Conservation (phyloP, 2,113 vertebrate genomes). For the Chrysochloris asiatica region DNA sequence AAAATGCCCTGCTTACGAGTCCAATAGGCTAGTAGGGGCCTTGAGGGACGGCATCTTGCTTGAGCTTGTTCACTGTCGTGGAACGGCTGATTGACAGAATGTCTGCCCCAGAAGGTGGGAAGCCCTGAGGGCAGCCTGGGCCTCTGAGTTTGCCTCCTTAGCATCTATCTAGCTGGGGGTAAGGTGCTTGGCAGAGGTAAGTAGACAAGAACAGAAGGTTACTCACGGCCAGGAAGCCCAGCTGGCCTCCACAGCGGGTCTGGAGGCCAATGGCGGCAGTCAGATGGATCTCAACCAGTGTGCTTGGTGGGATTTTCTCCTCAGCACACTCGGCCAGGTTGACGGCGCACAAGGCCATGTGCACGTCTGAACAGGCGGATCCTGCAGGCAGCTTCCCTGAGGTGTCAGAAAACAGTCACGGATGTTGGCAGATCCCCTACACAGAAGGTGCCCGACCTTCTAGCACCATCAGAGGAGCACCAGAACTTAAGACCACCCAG, state of each 20-base stretch:
- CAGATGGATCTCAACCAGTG: constrained; percentile 94
- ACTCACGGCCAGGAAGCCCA: constrained; percentile 93
- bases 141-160: too few species aligned
- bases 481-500: accelerated
- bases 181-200: too few species aligned
- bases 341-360: constrained; percentile 94
- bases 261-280: constrained; percentile 93
- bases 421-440: neutral
- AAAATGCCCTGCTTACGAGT: neutral
- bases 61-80: neutral
- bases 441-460: neutral
- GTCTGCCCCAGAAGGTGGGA: neutral
- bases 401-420: constrained; percentile 27
- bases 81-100: neutral
- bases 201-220: neutral
- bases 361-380: constrained; percentile 90
- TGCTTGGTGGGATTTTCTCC: constrained; percentile 91
- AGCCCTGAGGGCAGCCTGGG: neutral
- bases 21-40: neutral
- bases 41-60: accelerated
- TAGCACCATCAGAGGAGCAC: neutral
- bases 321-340: constrained; percentile 96
- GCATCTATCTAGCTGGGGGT: too few species aligned
- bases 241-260: constrained; percentile 90
- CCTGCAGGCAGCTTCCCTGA: constrained; percentile 93